A percentile compares a stretch with the other conserved stretches of the same genome.
Evolutionary conservation across 2,888 invertebrate species (phyloP).

Genomic region (Drosophila cyrtoloma): DNA sequence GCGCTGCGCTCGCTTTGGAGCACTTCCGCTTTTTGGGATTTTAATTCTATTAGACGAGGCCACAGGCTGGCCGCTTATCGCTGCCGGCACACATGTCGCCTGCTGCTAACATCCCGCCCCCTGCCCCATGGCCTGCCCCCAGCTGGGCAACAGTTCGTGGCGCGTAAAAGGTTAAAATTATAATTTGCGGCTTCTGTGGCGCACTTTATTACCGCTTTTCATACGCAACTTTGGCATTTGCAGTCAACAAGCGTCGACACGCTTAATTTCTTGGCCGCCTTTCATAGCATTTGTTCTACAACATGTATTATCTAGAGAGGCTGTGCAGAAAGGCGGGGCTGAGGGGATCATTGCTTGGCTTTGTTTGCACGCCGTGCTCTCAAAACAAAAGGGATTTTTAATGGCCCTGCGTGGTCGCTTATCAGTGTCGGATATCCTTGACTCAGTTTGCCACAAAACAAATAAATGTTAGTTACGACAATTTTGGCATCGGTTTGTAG

Average conservation of each 20-base stretch:
- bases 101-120: conserved; percentile 1
- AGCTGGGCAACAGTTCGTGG: conserved; percentile 44
- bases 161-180: conserved; percentile 76
- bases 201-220: conserved; percentile 72
- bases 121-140: background rate
- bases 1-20: conserved; percentile 59
- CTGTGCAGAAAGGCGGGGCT: background rate
- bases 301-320: conserved; percentile 46
- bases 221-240: conserved; percentile 76
- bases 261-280: conserved; percentile 78
- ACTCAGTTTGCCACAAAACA: conserved; percentile 66
- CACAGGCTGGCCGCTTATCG: conserved; percentile 66
- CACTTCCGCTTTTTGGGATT: conserved; percentile 64
- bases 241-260: conserved; percentile 81
- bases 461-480: conserved; percentile 74
- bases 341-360: conserved; percentile 1
- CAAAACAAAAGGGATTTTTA: conserved; percentile 73
- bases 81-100: conserved; percentile 63
- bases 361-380: conserved; percentile 39
- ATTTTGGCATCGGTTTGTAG: conserved; percentile 20
- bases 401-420: conserved; percentile 68
- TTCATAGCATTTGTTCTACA: conserved; percentile 78
- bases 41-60: conserved; percentile 74
- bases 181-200: conserved; percentile 74
- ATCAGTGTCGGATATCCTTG: conserved; percentile 76